phyloP scores from a whole-genome alignment of 2,888 invertebrate species.

The Drosophila emarginata region DNA sequence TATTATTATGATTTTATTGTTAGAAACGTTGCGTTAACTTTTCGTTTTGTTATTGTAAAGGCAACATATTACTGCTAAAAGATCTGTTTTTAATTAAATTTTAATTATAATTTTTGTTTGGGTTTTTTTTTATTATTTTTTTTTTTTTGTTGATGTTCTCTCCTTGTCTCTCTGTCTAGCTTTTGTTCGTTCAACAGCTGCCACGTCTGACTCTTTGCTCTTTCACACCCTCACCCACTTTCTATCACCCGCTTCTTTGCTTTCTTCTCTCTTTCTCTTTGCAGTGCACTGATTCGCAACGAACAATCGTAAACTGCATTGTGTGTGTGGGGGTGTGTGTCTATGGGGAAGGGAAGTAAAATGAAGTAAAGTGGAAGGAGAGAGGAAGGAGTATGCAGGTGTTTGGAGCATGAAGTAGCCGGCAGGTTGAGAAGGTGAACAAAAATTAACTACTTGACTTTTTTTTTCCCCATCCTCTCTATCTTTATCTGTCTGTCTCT shows the following conservation, averaged over 20 bases:
- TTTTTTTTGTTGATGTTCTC: not conserved
- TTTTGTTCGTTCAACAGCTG: slow-evolving; percentile 34
- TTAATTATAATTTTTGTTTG: slow-evolving; percentile 44
- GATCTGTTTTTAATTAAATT: slow-evolving; percentile 40
- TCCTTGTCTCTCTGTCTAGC: not conserved
- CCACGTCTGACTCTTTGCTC: slow-evolving; percentile 7
- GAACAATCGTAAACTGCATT: slow-evolving; percentile 55
- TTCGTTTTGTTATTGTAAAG: slow-evolving; percentile 55
- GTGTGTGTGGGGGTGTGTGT: not conserved
- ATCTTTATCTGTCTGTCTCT: not conserved
- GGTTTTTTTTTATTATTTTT: slow-evolving; percentile 3
- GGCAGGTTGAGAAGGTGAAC: slow-evolving; percentile 4
- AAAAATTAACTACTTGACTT: slow-evolving; percentile 29
- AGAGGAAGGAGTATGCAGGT: not conserved
- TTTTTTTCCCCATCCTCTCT: slow-evolving; percentile 14
- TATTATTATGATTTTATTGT: slow-evolving; percentile 40
- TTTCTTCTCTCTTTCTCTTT: slow-evolving; percentile 13
- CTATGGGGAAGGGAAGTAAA: not conserved
- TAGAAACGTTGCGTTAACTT: slow-evolving; percentile 75
- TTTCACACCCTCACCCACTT: not conserved
- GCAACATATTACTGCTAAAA: slow-evolving; percentile 65
- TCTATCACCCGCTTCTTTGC: not conserved
- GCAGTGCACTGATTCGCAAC: slow-evolving; percentile 53
- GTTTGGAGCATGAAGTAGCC: not conserved
- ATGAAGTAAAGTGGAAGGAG: not conserved